Conservation (phyloP, 1,140 invertebrate species). For the Diuraphis noxia region DNA sequence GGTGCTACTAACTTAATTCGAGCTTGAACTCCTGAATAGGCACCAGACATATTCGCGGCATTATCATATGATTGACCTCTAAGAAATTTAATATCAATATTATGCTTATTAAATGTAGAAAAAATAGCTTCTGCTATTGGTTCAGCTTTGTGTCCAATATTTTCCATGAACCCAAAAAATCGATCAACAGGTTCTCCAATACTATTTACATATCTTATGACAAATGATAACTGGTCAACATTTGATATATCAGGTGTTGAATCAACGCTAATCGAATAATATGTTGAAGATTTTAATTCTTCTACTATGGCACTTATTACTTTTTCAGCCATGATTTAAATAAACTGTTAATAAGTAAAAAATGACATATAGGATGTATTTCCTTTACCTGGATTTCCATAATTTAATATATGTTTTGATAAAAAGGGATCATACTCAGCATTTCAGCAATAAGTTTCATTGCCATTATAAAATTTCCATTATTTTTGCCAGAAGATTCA, state of each 20-base stretch:
- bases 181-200: conserved; percentile 53
- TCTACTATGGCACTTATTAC: neutral
- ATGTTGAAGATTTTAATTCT: conserved; percentile 11
- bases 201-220: conserved; percentile 57
- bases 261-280: conserved; percentile 19
- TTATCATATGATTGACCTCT: conserved; percentile 59
- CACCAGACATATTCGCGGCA: conserved; percentile 59
- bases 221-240: neutral
- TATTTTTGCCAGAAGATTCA: neutral
- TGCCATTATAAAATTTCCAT: conserved; percentile 16
- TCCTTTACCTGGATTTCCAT: conserved; percentile 6
- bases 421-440: neutral
- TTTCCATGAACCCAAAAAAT: conserved; percentile 53
- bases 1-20: conserved; percentile 56
- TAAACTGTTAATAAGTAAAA: conserved; percentile 27
- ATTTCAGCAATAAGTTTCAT: neutral
- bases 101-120: conserved; percentile 48
- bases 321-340: conserved; percentile 10
- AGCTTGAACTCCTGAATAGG: conserved; percentile 58
- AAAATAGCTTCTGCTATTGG: conserved; percentile 48
- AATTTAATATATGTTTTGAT: neutral
- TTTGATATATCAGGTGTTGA: conserved; percentile 27
- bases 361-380: conserved; percentile 47
- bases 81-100: conserved; percentile 57
- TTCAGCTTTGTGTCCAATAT: conserved; percentile 53